Percentiles rank a stretch among this genome's conserved stretches.
Evolutionary conservation across 64 coral and sea anemone species (phyloP).

Genomic region (Anthopleura sola): DNA sequence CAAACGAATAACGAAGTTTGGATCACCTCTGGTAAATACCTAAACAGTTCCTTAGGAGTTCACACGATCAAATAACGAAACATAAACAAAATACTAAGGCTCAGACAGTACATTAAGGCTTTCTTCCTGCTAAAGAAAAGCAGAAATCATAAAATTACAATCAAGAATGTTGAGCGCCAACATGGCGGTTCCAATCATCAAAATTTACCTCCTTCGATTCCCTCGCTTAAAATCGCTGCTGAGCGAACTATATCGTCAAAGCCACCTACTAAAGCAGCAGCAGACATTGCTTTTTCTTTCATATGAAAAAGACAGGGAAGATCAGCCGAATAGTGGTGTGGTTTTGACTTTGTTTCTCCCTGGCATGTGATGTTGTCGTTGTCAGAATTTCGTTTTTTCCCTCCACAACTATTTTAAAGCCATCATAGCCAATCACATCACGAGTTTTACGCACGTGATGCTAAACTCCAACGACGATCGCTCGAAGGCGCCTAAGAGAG

Average conservation of each 20-base stretch:
- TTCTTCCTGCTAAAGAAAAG: background rate
- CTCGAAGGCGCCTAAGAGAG: background rate
- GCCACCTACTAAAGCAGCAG: slow-evolving; percentile 67
- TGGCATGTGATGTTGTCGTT: slow-evolving; percentile 45
- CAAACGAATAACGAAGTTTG: background rate
- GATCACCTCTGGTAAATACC: background rate
- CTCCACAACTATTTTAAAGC: slow-evolving; percentile 91
- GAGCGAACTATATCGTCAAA: slow-evolving; percentile 92
- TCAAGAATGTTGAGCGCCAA: background rate
- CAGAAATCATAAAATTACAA: background rate
- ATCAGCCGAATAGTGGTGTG: background rate
- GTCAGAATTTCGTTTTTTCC: slow-evolving; percentile 89
- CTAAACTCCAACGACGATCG: background rate
- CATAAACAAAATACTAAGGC: background rate
- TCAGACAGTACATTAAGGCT: too few species aligned
- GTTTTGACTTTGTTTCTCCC: background rate
- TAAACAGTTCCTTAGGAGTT: background rate
- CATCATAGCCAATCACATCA: slow-evolving; percentile 61
- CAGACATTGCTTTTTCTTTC: slow-evolving; percentile 59
- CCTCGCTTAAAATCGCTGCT: slow-evolving; percentile 71
- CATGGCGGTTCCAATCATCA: slow-evolving; percentile 9
- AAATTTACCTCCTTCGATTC: slow-evolving; percentile 87
- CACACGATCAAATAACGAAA: background rate
- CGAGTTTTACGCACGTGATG: slow-evolving; percentile 59
- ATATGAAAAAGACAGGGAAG: slow-evolving; percentile 1